These are phyloP conservation scores for Pterocles burchelli DNA, from an alignment of 2,113 vertebrate species.

Conservation along the genomic window DNA sequence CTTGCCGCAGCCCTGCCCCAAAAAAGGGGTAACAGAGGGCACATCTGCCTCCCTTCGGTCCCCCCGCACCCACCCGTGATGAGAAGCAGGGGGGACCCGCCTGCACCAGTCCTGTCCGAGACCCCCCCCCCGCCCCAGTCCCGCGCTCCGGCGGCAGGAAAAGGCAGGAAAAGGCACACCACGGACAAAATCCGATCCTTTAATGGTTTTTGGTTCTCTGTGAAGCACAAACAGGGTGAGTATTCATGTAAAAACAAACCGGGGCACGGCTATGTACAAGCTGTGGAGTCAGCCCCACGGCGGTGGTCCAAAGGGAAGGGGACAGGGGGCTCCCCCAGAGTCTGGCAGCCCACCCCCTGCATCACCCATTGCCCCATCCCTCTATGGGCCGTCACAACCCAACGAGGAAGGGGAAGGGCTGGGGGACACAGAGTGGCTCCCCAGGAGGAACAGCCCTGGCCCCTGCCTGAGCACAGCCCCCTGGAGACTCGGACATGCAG, in stretches of 20 bases:
- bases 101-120: too few relatives aligned
- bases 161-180: not conserved
- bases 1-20: too few relatives aligned
- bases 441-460: not conserved
- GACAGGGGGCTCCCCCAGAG: not conserved
- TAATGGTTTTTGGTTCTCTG: slow-evolving; percentile 56
- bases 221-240: slow-evolving; percentile 51
- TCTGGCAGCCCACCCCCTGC: not conserved
- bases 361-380: too few relatives aligned
- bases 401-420: not conserved
- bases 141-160: not conserved
- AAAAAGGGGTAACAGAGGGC: too few relatives aligned
- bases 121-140: fast-evolving
- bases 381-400: not conserved
- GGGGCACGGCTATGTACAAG: slow-evolving; percentile 54
- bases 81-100: too few relatives aligned
- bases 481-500: not conserved
- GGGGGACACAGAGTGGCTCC: not conserved
- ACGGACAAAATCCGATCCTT: slow-evolving; percentile 47
- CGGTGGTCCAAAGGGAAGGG: not conserved
- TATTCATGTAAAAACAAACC: slow-evolving; percentile 56
- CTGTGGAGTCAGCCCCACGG: not conserved
- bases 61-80: too few relatives aligned
- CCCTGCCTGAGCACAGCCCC: not conserved
- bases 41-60: too few relatives aligned